Conservation (phyloP, 2,797 vertebrate species). For the Macroramphosus scolopax region DNA sequence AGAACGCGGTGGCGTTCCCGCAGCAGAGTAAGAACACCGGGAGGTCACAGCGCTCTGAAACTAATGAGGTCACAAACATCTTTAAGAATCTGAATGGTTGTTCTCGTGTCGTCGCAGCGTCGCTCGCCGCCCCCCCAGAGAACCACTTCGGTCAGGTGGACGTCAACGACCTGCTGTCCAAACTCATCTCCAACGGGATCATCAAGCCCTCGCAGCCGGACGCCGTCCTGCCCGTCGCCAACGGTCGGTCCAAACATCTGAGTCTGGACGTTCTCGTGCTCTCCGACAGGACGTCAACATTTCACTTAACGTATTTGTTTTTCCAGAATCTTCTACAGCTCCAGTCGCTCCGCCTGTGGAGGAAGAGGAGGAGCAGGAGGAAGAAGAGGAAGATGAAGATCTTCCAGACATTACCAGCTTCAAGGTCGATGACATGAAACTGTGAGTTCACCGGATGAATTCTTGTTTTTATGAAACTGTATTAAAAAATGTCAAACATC, state of each 20-base stretch:
- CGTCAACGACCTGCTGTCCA: slow-evolving; percentile 92
- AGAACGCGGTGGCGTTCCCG: slow-evolving; percentile 66
- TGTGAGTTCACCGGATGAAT: too few relatives aligned
- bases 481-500: too few relatives aligned
- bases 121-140: slow-evolving; percentile 83
- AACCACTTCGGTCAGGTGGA: slow-evolving; percentile 96
- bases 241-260: slow-evolving; percentile 12
- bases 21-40: too few relatives aligned
- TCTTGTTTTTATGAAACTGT: too few relatives aligned
- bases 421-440: slow-evolving; percentile 88
- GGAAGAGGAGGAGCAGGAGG: slow-evolving; percentile 82
- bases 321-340: slow-evolving; percentile 60
- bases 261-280: too few relatives aligned
- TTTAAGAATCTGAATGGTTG: background rate
- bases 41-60: too few relatives aligned
- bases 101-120: slow-evolving; percentile 30
- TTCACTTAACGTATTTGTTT: too few relatives aligned
- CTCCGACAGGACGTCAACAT: too few relatives aligned
- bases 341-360: slow-evolving; percentile 50
- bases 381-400: slow-evolving; percentile 83
- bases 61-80: too few relatives aligned
- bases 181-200: slow-evolving; percentile 91
- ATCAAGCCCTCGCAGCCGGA: slow-evolving; percentile 87
- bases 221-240: background rate
- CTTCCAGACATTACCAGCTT: slow-evolving; percentile 92